Evolutionary conservation across 2,797 vertebrate species (phyloP).

Genomic region (Arnoldichthys spilopterus): DNA sequence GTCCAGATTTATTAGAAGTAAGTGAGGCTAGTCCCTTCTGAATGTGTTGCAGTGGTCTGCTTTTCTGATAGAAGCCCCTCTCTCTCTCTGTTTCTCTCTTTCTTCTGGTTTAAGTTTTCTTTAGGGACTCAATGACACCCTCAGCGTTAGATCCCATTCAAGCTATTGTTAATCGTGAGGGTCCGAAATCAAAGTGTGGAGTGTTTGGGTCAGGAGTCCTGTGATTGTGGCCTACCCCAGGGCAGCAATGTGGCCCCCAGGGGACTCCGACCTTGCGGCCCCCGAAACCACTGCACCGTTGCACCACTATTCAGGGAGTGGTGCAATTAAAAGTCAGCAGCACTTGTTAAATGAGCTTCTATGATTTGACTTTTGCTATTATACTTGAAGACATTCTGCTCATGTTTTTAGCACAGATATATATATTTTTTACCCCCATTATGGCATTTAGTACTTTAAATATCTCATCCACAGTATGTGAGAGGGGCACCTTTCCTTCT

Average conservation of each 20-base stretch:
- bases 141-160: constrained; percentile 58
- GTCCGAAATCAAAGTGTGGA: constrained; percentile 63
- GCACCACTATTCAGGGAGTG: constrained; percentile 1
- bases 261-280: constrained; percentile 39
- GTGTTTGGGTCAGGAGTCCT: constrained; percentile 62
- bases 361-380: neutral
- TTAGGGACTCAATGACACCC: constrained; percentile 54
- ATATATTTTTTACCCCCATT: neutral
- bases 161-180: constrained; percentile 56
- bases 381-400: neutral
- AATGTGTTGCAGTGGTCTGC: neutral
- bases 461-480: too few relatives aligned
- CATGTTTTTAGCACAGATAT: too few relatives aligned
- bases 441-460: neutral
- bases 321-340: neutral
- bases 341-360: neutral
- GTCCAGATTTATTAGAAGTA: neutral
- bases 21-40: constrained; percentile 16
- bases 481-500: too few relatives aligned
- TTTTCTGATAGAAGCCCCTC: constrained; percentile 31
- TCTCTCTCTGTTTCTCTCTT: constrained; percentile 22
- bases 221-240: constrained; percentile 56
- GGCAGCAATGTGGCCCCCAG: constrained; percentile 50
- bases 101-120: constrained; percentile 56
- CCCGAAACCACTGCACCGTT: constrained; percentile 32